Evolutionary conservation across 1,140 invertebrate genomes (phyloP).

Genomic region (Drosophila eugracilis): DNA sequence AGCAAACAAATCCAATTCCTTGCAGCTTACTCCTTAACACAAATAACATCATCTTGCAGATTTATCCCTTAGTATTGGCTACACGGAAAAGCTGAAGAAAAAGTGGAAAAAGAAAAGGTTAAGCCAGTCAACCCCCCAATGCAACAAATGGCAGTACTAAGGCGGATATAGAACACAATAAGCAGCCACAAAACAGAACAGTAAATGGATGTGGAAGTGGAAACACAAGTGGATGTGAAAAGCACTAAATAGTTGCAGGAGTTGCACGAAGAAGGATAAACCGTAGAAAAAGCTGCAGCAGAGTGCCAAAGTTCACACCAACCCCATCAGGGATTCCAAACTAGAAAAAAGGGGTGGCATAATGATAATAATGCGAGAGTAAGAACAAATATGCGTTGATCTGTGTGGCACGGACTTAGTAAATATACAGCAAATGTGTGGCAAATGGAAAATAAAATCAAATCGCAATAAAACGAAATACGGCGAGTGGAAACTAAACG

Average conservation of each 20-base stretch:
- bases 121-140: slow-evolving; percentile 39
- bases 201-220: slow-evolving; percentile 6
- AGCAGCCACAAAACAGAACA: slow-evolving; percentile 22
- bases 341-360: slow-evolving; percentile 20
- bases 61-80: slow-evolving; percentile 4
- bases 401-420: slow-evolving; percentile 39
- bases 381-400: slow-evolving; percentile 68
- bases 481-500: slow-evolving; percentile 31
- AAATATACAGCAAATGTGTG: background rate
- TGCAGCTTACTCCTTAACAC: background rate
- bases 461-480: slow-evolving; percentile 67
- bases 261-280: slow-evolving; percentile 36
- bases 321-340: slow-evolving; percentile 22
- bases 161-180: slow-evolving; percentile 50
- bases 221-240: slow-evolving; percentile 21
- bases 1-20: slow-evolving; percentile 1
- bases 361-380: slow-evolving; percentile 64
- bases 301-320: slow-evolving; percentile 80
- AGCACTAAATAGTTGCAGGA: slow-evolving; percentile 37
- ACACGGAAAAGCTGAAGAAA: background rate
- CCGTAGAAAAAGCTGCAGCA: slow-evolving; percentile 45
- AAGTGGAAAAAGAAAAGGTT: slow-evolving; percentile 12
- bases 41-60: background rate
- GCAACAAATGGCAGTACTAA: slow-evolving; percentile 51
- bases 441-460: slow-evolving; percentile 62